phyloP scores from a whole-genome alignment of 2,113 vertebrate species.

The Sinocyclocheilus rhinocerous region DNA sequence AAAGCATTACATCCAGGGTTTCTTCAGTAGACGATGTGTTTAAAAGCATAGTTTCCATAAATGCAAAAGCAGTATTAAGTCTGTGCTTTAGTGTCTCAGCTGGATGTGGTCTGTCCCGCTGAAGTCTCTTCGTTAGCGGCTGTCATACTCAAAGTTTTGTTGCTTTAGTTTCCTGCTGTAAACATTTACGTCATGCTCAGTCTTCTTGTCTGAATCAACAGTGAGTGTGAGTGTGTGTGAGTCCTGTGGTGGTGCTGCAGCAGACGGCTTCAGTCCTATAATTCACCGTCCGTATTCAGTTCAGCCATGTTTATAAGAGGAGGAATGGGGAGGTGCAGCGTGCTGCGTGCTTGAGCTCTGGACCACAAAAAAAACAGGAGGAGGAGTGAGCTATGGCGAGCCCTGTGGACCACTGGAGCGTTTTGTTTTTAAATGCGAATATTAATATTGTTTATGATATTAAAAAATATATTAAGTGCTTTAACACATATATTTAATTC shows the following conservation, averaged over 20 bases:
- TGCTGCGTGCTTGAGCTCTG: conserved; percentile 9
- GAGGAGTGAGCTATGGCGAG: conserved; percentile 10
- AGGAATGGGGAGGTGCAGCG: conserved; percentile 43
- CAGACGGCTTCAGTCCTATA: neutral
- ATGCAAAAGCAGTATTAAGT: conserved; percentile 7
- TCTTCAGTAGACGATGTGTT: neutral
- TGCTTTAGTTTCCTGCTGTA: neutral
- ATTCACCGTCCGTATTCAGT: conserved; percentile 1
- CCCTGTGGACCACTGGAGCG: neutral
- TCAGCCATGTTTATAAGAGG: conserved; percentile 38
- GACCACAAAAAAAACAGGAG: conserved; percentile 11
- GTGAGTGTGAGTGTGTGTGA: neutral
- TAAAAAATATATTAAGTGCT: neutral
- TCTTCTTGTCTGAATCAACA: conserved; percentile 16
- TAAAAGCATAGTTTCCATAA: conserved; percentile 19
- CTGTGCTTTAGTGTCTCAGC: neutral
- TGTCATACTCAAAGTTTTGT: conserved; percentile 19
- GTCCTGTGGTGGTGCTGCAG: neutral
- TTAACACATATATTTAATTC: neutral
- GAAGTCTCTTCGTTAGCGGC: conserved; percentile 17
- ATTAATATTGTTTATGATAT: neutral
- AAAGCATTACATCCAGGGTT: neutral
- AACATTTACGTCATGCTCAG: neutral
- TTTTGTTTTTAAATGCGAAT: neutral
- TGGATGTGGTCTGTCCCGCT: neutral